phyloP scores from a whole-genome alignment of 1,140 invertebrate species.

The Hormaphis cornu region DNA sequence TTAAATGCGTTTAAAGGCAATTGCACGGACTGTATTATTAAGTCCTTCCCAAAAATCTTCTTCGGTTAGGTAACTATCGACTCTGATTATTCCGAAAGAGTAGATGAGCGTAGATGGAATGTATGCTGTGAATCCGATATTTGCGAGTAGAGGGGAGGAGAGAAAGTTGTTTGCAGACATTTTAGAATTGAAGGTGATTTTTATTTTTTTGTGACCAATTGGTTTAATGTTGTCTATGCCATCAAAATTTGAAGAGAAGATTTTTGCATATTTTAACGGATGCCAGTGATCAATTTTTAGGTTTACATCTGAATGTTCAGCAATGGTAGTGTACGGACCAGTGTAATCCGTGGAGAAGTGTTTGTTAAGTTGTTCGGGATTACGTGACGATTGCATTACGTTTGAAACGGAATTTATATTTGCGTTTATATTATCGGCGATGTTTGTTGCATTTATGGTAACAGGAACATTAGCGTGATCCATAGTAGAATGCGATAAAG shows the following conservation, averaged over 20 bases:
- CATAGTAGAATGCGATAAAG: too few species aligned
- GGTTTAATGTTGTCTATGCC: background rate
- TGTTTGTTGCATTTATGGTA: too few species aligned
- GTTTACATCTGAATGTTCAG: too few species aligned
- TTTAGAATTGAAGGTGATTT: background rate
- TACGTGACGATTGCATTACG: too few species aligned
- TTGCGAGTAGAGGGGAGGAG: background rate
- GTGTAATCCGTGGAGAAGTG: too few species aligned
- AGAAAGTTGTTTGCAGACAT: background rate
- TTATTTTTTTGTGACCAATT: background rate
- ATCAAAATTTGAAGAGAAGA: background rate
- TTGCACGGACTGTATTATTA: background rate
- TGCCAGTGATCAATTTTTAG: too few species aligned
- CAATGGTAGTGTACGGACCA: too few species aligned
- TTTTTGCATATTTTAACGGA: too few species aligned
- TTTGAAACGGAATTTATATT: too few species aligned
- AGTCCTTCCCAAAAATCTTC: background rate
- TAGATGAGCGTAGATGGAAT: background rate
- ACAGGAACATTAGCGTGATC: too few species aligned
- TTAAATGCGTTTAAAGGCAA: background rate
- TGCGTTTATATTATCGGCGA: too few species aligned
- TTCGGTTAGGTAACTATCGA: background rate
- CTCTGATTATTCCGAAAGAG: background rate
- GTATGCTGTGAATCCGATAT: background rate
- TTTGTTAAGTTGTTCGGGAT: too few species aligned